Percentiles rank a stretch among this genome's conserved stretches.
These are phyloP conservation scores for Petromus typicus DNA, from an alignment of 2,113 vertebrate genomes.

Conservation along the genomic window DNA sequence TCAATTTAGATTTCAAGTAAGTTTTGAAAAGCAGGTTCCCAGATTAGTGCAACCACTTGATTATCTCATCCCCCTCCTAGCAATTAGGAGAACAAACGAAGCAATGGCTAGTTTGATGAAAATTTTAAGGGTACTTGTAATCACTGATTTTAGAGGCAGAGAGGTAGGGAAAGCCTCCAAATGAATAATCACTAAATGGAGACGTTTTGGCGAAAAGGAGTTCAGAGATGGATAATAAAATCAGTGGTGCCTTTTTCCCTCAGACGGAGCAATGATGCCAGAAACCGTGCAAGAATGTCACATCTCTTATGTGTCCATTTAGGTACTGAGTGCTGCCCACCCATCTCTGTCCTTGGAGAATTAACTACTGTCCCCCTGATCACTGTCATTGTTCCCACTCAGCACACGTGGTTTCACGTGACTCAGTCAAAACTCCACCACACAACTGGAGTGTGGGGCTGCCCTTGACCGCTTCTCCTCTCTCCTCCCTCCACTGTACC, in stretches of 20 bases:
- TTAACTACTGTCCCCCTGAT: neutral
- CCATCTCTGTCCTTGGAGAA: neutral
- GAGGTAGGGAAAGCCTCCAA: constrained; percentile 47
- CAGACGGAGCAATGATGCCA: neutral
- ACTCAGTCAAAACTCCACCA: neutral
- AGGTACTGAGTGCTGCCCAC: neutral
- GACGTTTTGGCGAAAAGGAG: constrained; percentile 16
- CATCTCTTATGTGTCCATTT: neutral
- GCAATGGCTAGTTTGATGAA: constrained; percentile 69
- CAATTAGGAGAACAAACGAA: constrained; percentile 79
- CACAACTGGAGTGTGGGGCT: neutral
- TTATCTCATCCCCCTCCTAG: constrained; percentile 74
- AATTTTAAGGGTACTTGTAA: constrained; percentile 60
- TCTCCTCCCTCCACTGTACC: neutral
- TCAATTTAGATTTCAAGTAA: constrained; percentile 80
- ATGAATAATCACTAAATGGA: constrained; percentile 67
- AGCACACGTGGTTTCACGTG: neutral
- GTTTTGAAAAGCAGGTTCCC: constrained; percentile 76
- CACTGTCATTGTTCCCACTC: neutral
- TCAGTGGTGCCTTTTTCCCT: neutral
- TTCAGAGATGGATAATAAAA: constrained; percentile 47
- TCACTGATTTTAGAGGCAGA: constrained; percentile 69
- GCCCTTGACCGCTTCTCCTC: neutral
- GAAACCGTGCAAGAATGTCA: neutral
- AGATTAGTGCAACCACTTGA: constrained; percentile 78